Base-by-base conservation (phyloP, 2,797 vertebrate species). In the Oophaga sylvatica region DNA sequence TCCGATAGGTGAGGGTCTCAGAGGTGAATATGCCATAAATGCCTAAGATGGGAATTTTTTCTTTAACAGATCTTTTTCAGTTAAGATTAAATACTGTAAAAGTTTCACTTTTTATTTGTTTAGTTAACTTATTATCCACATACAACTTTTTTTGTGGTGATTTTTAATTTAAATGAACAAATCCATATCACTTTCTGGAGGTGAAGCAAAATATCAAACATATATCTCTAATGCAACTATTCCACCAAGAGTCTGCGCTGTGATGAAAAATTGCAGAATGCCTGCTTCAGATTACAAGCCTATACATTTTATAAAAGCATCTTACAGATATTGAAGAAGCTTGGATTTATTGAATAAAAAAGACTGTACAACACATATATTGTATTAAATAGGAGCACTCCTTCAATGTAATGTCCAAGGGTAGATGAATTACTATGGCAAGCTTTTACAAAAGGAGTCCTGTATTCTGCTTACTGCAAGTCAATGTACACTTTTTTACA, bases 261-360 rank as follows among this genome's bases (percentile, higher is more conserved):
- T 19, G 80, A 65, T 45, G 31, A 81, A 48, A 17, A 81, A 81
- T 65, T n/a, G 45, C 41, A 65, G 20, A 67, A 65, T 65, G 35
- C 29, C 35, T n/a, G 80, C 80, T 81, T 67, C 35, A 45, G 35
- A 65, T 81, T 81, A 81, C 80, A 81, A 67, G 60, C 35, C 20
- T 41, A 81, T 81, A 65, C 19, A 48, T 81, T 81, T 63, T 81
- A 48, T 65, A 16, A 48, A 81, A 65, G 31, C 59, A 63, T 48
- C 80, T 17, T 65, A 81, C 80, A 81, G 59, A 80, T 80, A 80
- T 65, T 80, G 79, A 15, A 80, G 60, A 80, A 80, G 31, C 62
- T 22, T 65, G 62, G 62, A 81, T 81, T 81, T 65, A 81, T 81
- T 81, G 13, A 81, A 62, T 45, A 81, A 81, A 63, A 67, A 65